Percentiles rank a stretch among this genome's conserved stretches.
Conservation (phyloP, 2,888 invertebrate species). For the Xylota sylvarum region DNA sequence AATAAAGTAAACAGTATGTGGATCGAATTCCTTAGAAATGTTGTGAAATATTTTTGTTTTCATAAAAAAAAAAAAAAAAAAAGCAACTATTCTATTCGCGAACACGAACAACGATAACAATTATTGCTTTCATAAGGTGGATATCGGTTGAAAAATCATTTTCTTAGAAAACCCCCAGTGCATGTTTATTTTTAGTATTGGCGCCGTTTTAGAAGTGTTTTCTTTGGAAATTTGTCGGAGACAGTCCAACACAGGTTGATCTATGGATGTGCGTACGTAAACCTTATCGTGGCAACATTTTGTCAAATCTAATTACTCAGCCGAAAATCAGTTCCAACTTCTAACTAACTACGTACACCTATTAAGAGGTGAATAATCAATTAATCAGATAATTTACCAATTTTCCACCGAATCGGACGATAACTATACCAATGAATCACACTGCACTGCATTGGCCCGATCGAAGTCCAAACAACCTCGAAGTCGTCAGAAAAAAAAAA, state of each 20-base stretch:
- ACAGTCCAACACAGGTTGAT: not conserved
- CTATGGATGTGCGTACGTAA: not conserved
- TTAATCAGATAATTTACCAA: constrained; percentile 24
- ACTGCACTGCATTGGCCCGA: constrained; percentile 31
- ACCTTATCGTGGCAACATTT: too few relatives aligned
- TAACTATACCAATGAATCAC: constrained; percentile 29
- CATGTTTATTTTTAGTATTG: constrained; percentile 15
- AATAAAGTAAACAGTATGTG: not conserved
- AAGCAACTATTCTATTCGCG: not conserved
- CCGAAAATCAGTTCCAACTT: not conserved
- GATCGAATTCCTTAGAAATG: not conserved
- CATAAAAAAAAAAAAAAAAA: not conserved
- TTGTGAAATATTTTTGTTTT: not conserved
- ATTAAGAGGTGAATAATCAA: constrained; percentile 7
- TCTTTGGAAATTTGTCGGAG: constrained; percentile 11
- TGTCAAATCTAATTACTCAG: not conserved
- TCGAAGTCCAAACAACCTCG: constrained; percentile 44
- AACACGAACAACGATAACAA: constrained; percentile 8
- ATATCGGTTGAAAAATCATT: not conserved
- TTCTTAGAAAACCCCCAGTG: not conserved
- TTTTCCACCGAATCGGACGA: constrained; percentile 27
- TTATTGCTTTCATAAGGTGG: not conserved
- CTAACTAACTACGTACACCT: not conserved
- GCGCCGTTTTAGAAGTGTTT: constrained; percentile 13
- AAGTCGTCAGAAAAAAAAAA: not conserved